phyloP scores from a whole-genome alignment of 2,888 invertebrate genomes.

The Epirrhoe tristata region DNA sequence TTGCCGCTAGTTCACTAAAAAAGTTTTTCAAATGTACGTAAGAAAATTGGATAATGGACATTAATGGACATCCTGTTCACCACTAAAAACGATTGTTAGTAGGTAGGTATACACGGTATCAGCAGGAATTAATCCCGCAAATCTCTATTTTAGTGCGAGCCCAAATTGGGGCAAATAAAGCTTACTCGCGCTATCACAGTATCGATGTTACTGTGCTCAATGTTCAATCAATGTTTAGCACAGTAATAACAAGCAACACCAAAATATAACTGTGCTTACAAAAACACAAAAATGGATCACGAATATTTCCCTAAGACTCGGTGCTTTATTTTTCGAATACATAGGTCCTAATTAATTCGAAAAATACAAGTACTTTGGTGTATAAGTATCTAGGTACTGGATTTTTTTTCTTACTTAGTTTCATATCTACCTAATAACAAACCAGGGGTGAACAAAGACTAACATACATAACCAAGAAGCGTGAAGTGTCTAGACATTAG shows the following conservation, averaged over 20 bases:
- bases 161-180: conserved; percentile 81
- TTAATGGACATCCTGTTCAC: background rate
- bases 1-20: background rate
- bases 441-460: background rate
- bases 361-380: too few species aligned
- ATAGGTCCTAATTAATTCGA: too few species aligned
- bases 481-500: conserved; percentile 10
- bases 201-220: conserved; percentile 52
- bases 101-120: conserved; percentile 66
- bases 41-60: too few species aligned
- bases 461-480: background rate
- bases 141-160: conserved; percentile 78
- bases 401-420: too few species aligned
- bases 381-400: too few species aligned
- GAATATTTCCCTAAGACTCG: too few species aligned
- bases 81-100: background rate
- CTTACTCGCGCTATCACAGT: conserved; percentile 70
- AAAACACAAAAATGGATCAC: too few species aligned
- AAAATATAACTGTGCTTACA: too few species aligned
- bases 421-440: conserved; percentile 13
- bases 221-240: conserved; percentile 18
- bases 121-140: conserved; percentile 75
- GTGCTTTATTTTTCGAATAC: too few species aligned
- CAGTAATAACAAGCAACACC: background rate
- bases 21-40: background rate